These are phyloP conservation scores for Calcarius lapponicus DNA, from an alignment of 2,797 vertebrate genomes.

Conservation along the genomic window DNA sequence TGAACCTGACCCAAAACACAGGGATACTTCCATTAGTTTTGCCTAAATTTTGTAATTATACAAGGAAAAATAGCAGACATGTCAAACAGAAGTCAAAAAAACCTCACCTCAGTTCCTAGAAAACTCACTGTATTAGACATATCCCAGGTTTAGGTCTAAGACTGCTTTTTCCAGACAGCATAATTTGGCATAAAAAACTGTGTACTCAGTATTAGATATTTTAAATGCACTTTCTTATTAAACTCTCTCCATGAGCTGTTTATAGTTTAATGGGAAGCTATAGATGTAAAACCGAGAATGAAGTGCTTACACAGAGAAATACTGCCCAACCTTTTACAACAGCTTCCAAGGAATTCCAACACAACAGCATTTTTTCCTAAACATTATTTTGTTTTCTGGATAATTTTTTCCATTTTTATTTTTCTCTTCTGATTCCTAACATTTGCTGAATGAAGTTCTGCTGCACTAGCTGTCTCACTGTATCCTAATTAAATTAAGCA, in stretches of 20 bases:
- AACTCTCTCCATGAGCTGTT: not conserved
- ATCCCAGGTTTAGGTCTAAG: not conserved
- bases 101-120: not conserved
- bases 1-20: not conserved
- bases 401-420: not conserved
- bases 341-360: not conserved
- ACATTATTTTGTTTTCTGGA: not conserved
- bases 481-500: not conserved
- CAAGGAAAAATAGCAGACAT: not conserved
- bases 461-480: not conserved
- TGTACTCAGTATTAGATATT: not conserved
- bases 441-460: not conserved
- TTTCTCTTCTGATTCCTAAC: not conserved
- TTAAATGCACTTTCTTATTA: not conserved
- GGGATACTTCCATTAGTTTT: not conserved
- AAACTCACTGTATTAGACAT: not conserved
- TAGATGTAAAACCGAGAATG: not conserved
- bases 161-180: not conserved
- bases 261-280: not conserved
- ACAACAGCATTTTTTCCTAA: not conserved
- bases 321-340: not conserved
- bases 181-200: not conserved
- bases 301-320: not conserved
- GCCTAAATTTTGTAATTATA: not conserved
- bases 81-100: not conserved